Conservation (phyloP, 1,140 invertebrate genomes). For the Nautilus pompilius region DNA sequence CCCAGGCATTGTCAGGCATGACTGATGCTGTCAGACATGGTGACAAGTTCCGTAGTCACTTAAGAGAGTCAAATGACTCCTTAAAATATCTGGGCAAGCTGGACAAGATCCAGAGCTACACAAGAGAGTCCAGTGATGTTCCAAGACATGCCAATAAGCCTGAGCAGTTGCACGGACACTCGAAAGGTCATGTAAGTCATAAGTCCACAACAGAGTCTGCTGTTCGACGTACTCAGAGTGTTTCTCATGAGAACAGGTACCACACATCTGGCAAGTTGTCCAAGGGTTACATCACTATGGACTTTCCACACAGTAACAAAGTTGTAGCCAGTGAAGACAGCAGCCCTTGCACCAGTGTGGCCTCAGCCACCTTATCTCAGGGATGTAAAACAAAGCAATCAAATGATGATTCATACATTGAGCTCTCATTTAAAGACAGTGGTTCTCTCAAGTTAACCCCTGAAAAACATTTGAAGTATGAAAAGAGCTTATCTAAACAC, state of each 20-base stretch:
- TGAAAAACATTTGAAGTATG: neutral
- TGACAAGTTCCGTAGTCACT: neutral
- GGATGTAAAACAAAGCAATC: neutral
- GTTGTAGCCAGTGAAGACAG: neutral
- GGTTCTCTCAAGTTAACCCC: no score
- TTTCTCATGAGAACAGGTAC: neutral
- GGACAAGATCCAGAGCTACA: neutral
- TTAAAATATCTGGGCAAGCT: neutral
- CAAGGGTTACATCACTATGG: neutral
- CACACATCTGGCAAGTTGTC: neutral
- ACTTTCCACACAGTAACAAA: neutral
- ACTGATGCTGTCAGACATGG: neutral
- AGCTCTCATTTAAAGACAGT: neutral
- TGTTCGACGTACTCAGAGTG: conserved; percentile 1
- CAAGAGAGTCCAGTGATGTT: neutral
- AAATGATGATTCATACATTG: neutral
- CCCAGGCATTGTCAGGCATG: neutral
- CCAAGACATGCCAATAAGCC: neutral
- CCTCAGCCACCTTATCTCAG: neutral
- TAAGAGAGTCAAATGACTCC: neutral
- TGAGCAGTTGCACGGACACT: neutral
- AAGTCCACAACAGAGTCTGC: neutral
- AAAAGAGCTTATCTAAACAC: neutral
- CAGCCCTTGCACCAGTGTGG: neutral
- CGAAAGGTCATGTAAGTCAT: neutral